phyloP scores from a whole-genome alignment of 1,140 invertebrate genomes.

The Drosophila arizonae region DNA sequence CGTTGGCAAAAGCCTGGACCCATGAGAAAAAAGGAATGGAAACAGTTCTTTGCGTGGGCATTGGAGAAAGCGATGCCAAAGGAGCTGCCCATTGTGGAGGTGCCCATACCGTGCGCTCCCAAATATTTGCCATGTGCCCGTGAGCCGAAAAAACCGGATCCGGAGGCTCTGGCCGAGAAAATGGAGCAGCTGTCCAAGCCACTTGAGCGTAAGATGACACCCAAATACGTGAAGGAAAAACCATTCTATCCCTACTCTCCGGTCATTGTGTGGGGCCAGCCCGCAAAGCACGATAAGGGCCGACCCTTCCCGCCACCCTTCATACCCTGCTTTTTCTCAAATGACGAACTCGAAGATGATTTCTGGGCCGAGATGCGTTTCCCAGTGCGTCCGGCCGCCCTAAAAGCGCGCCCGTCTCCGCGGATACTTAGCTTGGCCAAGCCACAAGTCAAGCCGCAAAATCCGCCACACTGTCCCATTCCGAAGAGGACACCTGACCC shows the following conservation, averaged over 20 bases:
- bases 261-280: conserved; percentile 60
- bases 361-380: conserved; percentile 67
- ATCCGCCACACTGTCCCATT: conserved; percentile 62
- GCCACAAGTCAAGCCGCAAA: conserved; percentile 55
- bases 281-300: conserved; percentile 55
- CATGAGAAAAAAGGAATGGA: conserved; percentile 64
- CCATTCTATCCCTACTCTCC: conserved; percentile 49
- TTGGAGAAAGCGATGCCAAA: conserved; percentile 37
- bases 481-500: conserved; percentile 29
- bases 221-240: conserved; percentile 36
- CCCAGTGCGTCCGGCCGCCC: conserved; percentile 50
- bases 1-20: conserved; percentile 69
- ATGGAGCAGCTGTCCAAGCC: conserved; percentile 39
- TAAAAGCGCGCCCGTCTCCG: conserved; percentile 50
- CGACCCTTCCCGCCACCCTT: conserved; percentile 51
- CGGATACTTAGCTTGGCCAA: conserved; percentile 61
- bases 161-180: conserved; percentile 3
- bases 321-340: conserved; percentile 59
- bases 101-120: conserved; percentile 36
- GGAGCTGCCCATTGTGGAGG: background rate
- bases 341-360: conserved; percentile 57
- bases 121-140: conserved; percentile 51
- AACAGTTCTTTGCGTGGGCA: conserved; percentile 54
- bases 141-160: conserved; percentile 7
- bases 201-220: conserved; percentile 45